Evolutionary conservation across 2,888 invertebrate species (phyloP).

Genomic region (Tolmerus cingulatus): DNA sequence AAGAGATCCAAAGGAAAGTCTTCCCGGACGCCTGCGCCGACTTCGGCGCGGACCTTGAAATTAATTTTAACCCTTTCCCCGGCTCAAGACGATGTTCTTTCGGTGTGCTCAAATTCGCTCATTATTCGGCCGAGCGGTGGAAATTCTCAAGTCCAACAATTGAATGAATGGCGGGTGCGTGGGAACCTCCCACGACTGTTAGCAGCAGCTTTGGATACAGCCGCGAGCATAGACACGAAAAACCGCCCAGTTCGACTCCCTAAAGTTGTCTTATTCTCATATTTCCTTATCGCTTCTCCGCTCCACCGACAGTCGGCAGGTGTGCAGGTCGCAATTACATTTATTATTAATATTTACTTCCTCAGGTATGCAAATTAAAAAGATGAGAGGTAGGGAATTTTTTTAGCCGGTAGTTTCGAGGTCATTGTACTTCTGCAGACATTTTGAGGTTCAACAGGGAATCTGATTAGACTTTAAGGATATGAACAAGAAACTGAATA

Average conservation of each 20-base stretch:
- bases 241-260: background rate
- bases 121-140: conserved; percentile 3
- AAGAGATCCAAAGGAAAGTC: background rate
- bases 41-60: background rate
- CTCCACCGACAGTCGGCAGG: background rate
- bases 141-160: conserved; percentile 27
- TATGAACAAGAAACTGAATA: too few species aligned
- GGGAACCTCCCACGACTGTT: background rate
- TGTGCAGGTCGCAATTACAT: background rate
- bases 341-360: background rate
- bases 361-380: background rate
- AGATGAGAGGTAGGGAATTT: background rate
- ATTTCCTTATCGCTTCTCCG: background rate
- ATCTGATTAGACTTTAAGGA: background rate
- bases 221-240: background rate
- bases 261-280: background rate
- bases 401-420: background rate
- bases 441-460: background rate
- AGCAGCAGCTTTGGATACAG: background rate
- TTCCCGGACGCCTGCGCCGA: background rate
- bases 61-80: background rate
- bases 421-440: background rate
- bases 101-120: background rate
- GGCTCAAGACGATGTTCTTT: background rate
- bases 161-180: background rate